phyloP scores from a whole-genome alignment of 2,888 invertebrate species.

The Ceriagrion tenellum region DNA sequence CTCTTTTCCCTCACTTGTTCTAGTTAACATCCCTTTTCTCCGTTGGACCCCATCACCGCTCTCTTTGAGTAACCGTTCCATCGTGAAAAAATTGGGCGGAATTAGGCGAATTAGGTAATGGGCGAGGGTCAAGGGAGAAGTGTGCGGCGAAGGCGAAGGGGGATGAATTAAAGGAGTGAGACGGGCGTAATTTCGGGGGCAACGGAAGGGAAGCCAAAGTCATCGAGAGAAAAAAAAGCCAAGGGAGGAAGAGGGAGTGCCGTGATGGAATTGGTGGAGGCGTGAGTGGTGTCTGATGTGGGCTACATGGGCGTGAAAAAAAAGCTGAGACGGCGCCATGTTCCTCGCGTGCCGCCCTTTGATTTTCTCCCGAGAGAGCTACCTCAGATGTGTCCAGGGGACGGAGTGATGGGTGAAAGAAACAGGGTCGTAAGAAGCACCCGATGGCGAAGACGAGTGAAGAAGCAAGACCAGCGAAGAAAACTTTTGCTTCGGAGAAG shows the following conservation, averaged over 20 bases:
- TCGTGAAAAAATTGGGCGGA: background rate
- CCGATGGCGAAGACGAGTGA: background rate
- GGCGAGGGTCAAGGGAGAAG: background rate
- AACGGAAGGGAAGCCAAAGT: background rate
- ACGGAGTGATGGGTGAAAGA: background rate
- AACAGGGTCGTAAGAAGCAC: background rate
- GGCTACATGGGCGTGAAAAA: slow-evolving; percentile 52
- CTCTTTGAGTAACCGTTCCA: background rate
- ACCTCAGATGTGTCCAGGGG: slow-evolving; percentile 24
- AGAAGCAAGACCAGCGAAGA: too few species aligned
- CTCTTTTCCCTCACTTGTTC: background rate
- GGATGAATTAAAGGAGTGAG: background rate
- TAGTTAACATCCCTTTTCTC: background rate
- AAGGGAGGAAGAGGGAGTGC: background rate
- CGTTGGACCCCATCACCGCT: slow-evolving; percentile 23
- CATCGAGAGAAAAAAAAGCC: background rate
- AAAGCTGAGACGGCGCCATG: background rate
- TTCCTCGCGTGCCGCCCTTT: slow-evolving; percentile 47
- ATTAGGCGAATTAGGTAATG: slow-evolving; percentile 33
- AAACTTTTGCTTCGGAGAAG: background rate
- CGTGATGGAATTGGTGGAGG: background rate
- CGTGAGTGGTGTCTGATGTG: slow-evolving; percentile 62
- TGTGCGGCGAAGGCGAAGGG: background rate
- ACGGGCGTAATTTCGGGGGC: background rate
- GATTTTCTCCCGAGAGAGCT: slow-evolving; percentile 57